Conservation (phyloP, 1,140 invertebrate genomes). For the Coelopa frigida region DNA sequence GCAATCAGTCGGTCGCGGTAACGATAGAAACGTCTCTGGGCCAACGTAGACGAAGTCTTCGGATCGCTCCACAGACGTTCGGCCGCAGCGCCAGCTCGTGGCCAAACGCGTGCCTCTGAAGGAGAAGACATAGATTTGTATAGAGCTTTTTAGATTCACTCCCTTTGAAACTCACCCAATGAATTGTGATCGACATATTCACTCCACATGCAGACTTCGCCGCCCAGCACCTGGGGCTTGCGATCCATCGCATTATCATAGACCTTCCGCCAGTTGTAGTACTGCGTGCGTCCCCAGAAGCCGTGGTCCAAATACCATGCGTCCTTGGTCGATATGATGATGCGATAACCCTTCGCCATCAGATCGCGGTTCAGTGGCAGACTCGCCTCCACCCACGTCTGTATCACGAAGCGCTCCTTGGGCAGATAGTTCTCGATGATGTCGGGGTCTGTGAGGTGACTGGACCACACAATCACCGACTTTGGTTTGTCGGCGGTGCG, state of each 20-base stretch:
- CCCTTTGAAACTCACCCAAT: constrained; percentile 45
- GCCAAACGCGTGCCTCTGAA: constrained; percentile 62
- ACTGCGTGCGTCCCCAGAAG: constrained; percentile 63
- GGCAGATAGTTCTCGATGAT: constrained; percentile 58
- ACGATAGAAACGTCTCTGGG: constrained; percentile 57
- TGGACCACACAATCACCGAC: constrained; percentile 65
- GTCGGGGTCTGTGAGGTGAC: constrained; percentile 59
- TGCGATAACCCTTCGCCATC: constrained; percentile 56
- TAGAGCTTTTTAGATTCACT: not conserved
- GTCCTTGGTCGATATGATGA: constrained; percentile 69
- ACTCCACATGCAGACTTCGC: constrained; percentile 69
- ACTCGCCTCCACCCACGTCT: constrained; percentile 61
- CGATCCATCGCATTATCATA: constrained; percentile 50
- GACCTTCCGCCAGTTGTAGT: constrained; percentile 61
- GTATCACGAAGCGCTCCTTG: constrained; percentile 65
- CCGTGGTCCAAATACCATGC: constrained; percentile 81
- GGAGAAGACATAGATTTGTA: not conserved
- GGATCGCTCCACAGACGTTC: constrained; percentile 74
- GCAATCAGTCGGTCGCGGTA: constrained; percentile 58
- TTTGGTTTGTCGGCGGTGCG: constrained; percentile 35
- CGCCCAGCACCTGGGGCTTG: constrained; percentile 45
- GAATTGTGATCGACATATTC: constrained; percentile 63
- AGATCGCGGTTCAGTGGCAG: constrained; percentile 53
- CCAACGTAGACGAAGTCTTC: constrained; percentile 40
- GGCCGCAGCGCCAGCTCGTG: constrained; percentile 64